These are phyloP conservation scores for Vireo griseus DNA, from an alignment of 2,797 vertebrate genomes.

Conservation along the genomic window DNA sequence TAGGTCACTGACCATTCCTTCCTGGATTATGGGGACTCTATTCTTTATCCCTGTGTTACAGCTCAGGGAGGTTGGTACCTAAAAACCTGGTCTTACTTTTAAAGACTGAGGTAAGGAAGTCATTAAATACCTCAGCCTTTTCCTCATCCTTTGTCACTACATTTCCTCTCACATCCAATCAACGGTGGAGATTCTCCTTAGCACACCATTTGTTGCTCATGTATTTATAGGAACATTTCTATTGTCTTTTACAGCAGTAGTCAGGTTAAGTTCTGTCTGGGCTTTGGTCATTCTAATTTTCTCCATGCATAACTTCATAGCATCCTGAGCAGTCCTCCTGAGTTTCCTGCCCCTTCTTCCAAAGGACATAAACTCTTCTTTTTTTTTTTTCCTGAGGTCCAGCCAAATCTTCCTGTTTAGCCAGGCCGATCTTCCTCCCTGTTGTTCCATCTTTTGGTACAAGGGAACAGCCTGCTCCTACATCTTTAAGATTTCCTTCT, in stretches of 20 bases:
- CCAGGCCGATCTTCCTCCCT: not conserved
- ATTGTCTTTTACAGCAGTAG: not conserved
- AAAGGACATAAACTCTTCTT: not conserved
- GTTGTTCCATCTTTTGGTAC: not conserved
- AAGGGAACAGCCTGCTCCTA: not conserved
- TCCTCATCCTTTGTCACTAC: not conserved
- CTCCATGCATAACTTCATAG: not conserved
- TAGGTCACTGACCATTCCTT: not conserved
- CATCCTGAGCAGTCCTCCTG: not conserved
- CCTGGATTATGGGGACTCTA: not conserved
- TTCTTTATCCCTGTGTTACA: not conserved
- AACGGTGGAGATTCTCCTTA: not conserved
- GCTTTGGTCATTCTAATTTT: not conserved
- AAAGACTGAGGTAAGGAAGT: not conserved
- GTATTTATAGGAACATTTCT: not conserved
- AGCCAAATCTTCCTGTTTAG: not conserved
- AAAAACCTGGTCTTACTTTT: not conserved
- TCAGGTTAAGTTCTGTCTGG: not conserved
- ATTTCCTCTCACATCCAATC: not conserved
- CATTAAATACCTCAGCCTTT: not conserved
- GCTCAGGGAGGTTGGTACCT: not conserved
- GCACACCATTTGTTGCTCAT: not conserved
- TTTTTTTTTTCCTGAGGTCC: not conserved
- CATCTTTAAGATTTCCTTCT: not conserved
- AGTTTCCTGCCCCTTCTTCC: not conserved